Conservation (phyloP, 2,113 vertebrate genomes). For the Microcebus tavaratra region DNA sequence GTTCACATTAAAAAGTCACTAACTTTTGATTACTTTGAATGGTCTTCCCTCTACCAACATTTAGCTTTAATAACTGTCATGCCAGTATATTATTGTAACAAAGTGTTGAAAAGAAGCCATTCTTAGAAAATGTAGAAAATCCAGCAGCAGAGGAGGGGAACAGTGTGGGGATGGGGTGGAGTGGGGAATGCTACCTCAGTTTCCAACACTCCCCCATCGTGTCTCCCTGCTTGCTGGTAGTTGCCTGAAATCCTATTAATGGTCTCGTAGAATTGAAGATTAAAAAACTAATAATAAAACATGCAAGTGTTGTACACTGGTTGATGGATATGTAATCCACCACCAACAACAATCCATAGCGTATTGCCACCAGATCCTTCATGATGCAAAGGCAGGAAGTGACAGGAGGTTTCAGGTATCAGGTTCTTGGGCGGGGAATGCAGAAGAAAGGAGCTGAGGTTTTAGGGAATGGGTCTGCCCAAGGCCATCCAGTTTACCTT, state of each 20-base stretch:
- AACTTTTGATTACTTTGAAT: constrained; percentile 4
- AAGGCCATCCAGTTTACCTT: neutral
- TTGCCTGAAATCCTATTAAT: constrained; percentile 2
- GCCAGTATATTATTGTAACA: neutral
- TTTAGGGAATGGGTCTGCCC: neutral
- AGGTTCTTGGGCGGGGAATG: neutral
- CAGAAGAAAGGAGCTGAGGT: neutral
- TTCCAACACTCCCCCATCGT: neutral
- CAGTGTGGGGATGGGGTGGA: too few species aligned
- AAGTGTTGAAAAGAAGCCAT: neutral
- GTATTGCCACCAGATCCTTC: neutral
- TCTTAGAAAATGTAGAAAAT: constrained; percentile 12
- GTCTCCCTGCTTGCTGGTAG: neutral
- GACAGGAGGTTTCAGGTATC: neutral
- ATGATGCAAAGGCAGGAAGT: neutral
- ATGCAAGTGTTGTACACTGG: neutral
- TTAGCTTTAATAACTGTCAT: neutral
- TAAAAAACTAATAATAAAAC: neutral
- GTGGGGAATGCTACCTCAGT: neutral
- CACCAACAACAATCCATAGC: neutral
- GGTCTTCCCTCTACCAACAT: neutral
- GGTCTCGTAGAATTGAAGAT: neutral
- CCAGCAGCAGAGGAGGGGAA: neutral
- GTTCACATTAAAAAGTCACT: neutral
- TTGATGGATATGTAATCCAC: neutral